Percentiles rank a stretch among this genome's conserved stretches.
Evolutionary conservation across 2,113 vertebrate species (phyloP).

Genomic region (Pycnonotus jocosus): DNA sequence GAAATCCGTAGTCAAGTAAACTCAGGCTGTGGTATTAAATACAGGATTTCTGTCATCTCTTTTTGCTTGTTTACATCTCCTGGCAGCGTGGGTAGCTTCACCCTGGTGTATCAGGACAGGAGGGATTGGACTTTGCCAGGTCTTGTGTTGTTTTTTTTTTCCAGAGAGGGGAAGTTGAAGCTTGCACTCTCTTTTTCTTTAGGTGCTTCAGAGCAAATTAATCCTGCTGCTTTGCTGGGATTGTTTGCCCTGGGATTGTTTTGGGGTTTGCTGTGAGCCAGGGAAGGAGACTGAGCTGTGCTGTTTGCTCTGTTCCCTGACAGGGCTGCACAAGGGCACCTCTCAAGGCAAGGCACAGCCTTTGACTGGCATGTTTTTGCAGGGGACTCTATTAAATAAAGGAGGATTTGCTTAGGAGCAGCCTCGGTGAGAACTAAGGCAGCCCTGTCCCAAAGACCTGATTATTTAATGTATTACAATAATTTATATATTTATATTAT

Average conservation of each 20-base stretch:
- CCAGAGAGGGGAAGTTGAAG: not conserved
- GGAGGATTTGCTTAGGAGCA: not conserved
- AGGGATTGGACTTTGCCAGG: not conserved
- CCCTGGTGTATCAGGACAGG: not conserved
- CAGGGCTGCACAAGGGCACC: not conserved
- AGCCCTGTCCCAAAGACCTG: not conserved
- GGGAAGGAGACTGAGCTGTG: not conserved
- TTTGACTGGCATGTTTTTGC: conserved; percentile 38
- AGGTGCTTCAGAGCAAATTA: not conserved
- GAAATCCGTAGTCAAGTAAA: not conserved
- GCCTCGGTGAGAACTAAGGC: not conserved
- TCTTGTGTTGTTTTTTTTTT: not conserved
- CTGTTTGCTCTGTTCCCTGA: not conserved
- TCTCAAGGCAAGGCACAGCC: not conserved
- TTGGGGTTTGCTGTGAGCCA: not conserved
- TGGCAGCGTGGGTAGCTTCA: not conserved
- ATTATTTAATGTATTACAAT: not conserved
- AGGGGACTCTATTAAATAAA: conserved; percentile 16
- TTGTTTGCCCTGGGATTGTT: not conserved
- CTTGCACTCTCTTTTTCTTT: not conserved
- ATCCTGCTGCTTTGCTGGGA: not conserved
- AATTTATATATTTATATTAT: not conserved
- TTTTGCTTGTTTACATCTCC: not conserved
- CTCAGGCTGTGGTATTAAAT: not conserved
- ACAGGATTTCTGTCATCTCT: not conserved